Evolutionary conservation across 2,797 vertebrate species (phyloP).

Genomic region (Calcarius lapponicus): DNA sequence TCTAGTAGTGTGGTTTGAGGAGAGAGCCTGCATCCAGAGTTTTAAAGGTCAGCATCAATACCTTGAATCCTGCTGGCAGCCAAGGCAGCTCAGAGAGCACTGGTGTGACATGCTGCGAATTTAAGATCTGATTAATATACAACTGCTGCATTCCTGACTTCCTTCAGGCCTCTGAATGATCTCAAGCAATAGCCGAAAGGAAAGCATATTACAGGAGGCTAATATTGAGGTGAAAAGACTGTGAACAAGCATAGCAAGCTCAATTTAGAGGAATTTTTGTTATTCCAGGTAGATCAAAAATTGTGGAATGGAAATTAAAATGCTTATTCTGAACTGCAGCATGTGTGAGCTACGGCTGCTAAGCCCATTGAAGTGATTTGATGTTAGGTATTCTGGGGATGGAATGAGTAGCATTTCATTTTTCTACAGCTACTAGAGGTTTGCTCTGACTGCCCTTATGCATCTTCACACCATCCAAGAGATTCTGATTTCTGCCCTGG

Average conservation of each 20-base stretch:
- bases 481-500: background rate
- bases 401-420: background rate
- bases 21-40: background rate
- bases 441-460: background rate
- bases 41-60: background rate
- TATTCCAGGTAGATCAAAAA: background rate
- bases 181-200: background rate
- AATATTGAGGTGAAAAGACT: background rate
- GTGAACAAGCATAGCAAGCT: background rate
- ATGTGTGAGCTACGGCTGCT: accelerated
- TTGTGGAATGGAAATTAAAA: background rate
- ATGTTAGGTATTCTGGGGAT: background rate
- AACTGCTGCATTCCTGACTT: background rate
- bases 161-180: background rate
- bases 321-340: background rate
- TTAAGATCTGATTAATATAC: background rate
- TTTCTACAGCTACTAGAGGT: background rate
- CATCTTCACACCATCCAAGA: background rate
- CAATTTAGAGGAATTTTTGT: background rate
- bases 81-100: background rate
- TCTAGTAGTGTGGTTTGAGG: background rate
- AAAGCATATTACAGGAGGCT: background rate
- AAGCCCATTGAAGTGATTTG: background rate
- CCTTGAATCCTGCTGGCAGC: background rate
- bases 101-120: background rate